Conservation (phyloP, 2,888 invertebrate species). For the Cepaea hortensis region DNA sequence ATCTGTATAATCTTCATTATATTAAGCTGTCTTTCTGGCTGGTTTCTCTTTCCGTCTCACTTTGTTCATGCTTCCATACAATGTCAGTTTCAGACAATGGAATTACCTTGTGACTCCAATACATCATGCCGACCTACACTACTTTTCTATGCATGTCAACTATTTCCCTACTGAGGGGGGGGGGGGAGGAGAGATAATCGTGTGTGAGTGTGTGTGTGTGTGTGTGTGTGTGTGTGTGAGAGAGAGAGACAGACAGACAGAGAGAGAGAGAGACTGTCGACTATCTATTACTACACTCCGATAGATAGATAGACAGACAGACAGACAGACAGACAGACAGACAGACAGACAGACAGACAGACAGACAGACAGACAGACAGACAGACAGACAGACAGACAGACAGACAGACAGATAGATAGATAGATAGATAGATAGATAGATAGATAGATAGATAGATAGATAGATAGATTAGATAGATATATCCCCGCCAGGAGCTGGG, state of each 20-base stretch:
- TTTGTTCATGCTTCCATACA: too few relatives aligned
- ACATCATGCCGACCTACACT: too few relatives aligned
- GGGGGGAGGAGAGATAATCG: neutral
- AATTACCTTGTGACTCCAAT: too few relatives aligned
- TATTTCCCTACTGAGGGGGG: too few relatives aligned
- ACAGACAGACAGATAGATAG: too few relatives aligned
- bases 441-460: neutral
- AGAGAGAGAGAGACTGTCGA: neutral
- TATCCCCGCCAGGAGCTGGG: too few relatives aligned
- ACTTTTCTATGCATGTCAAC: too few relatives aligned
- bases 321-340: neutral
- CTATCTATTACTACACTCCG: neutral
- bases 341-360: neutral
- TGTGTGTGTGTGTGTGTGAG: neutral
- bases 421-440: neutral
- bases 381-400: neutral
- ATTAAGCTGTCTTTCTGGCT: too few relatives aligned
- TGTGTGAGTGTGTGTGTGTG: neutral
- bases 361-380: neutral
- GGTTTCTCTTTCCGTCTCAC: too few relatives aligned
- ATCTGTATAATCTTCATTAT: too few relatives aligned
- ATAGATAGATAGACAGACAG: neutral
- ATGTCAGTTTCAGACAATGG: too few relatives aligned
- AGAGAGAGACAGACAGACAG: constrained; percentile 20
- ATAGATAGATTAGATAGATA: neutral